These are phyloP conservation scores for Drosophila arawakana DNA, from an alignment of 1,140 invertebrate species.

Conservation along the genomic window DNA sequence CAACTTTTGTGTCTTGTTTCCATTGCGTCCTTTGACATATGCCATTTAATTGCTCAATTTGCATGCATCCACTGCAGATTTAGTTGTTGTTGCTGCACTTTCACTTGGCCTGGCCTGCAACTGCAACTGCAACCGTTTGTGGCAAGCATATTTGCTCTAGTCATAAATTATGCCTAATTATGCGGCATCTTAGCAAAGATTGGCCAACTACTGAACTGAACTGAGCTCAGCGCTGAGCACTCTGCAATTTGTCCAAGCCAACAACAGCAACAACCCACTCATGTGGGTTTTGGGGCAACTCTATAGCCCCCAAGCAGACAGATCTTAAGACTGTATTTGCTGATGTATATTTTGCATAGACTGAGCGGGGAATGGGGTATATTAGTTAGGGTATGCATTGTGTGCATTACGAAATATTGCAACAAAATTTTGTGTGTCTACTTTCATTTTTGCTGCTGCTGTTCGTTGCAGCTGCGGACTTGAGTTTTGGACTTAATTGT, in stretches of 20 bases:
- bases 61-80: conserved; percentile 42
- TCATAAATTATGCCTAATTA: conserved; percentile 81
- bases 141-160: conserved; percentile 49
- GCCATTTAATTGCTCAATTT: conserved; percentile 49
- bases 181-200: conserved; percentile 77
- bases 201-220: conserved; percentile 66
- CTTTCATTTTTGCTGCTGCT: conserved; percentile 39
- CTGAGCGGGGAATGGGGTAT: conserved; percentile 3
- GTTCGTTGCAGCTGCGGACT: conserved; percentile 24
- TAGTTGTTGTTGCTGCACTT: conserved; percentile 48
- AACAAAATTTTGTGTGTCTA: conserved; percentile 53
- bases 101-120: conserved; percentile 48
- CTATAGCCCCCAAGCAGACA: conserved; percentile 40
- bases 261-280: conserved; percentile 24
- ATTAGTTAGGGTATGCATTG: conserved; percentile 28
- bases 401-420: conserved; percentile 53
- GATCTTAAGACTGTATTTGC: conserved; percentile 1
- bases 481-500: conserved; percentile 39
- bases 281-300: conserved; percentile 52
- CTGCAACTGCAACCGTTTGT: conserved; percentile 23
- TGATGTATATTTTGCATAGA: neutral
- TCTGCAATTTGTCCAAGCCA: conserved; percentile 67
- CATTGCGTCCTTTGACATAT: conserved; percentile 51
- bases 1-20: neutral
- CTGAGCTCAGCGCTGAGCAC: conserved; percentile 22